Conservation (phyloP, 64 coral and sea anemone species). For the Acropora tenuis region DNA sequence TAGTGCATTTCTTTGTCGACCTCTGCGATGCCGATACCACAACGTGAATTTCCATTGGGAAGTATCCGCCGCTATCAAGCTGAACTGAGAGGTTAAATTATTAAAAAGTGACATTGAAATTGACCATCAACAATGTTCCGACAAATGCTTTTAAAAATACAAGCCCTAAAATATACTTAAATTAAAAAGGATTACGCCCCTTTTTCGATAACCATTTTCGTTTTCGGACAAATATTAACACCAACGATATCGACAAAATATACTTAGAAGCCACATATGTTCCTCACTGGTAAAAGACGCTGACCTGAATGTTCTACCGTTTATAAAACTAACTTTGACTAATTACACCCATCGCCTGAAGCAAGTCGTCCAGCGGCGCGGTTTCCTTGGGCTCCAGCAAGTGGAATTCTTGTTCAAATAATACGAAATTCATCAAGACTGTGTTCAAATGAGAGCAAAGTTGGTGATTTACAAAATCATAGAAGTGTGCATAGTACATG, state of each 20-base stretch:
- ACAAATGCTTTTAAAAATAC: conserved; percentile 10
- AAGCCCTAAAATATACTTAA: conserved; percentile 12
- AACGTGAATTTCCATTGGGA: too few relatives aligned
- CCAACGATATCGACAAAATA: conserved; percentile 30
- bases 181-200: background rate
- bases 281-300: conserved; percentile 6
- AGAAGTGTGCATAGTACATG: conserved; percentile 90
- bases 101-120: background rate
- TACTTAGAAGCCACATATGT: conserved; percentile 26
- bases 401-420: conserved; percentile 90
- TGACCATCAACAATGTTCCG: background rate
- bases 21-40: too few relatives aligned
- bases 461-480: conserved; percentile 81
- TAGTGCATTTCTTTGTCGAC: too few relatives aligned
- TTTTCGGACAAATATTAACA: conserved; percentile 36
- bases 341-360: conserved; percentile 85
- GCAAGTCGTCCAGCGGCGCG: conserved; percentile 90
- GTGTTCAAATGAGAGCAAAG: conserved; percentile 87
- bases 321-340: conserved; percentile 49
- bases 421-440: conserved; percentile 91
- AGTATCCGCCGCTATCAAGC: too few relatives aligned
- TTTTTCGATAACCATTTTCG: background rate
- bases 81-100: background rate
- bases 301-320: background rate
- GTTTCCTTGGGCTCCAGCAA: conserved; percentile 93